Percentiles rank a stretch among this genome's conserved stretches.
These are phyloP conservation scores for Eospalax fontanierii DNA, from an alignment of 2,797 vertebrate genomes.

Conservation along the genomic window DNA sequence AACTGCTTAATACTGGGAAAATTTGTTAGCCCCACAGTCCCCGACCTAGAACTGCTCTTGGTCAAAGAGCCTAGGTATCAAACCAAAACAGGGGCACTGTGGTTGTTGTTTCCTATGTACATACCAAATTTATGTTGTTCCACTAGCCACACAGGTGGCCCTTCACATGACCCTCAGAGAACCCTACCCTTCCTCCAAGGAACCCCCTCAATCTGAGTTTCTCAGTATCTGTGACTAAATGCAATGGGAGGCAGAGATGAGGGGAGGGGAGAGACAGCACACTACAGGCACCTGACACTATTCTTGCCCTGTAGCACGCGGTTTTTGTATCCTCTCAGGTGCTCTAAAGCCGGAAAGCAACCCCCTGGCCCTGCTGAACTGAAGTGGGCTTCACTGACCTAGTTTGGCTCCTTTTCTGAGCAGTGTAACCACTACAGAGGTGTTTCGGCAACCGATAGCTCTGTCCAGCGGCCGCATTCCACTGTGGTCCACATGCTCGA, in stretches of 20 bases:
- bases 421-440: constrained; percentile 96
- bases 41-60: background rate
- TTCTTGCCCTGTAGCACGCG: too few species aligned
- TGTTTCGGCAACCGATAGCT: constrained; percentile 98
- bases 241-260: background rate
- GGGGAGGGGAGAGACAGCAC: background rate
- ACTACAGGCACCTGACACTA: background rate
- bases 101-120: background rate
- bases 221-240: too few species aligned
- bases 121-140: accelerated
- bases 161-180: accelerated
- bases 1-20: background rate
- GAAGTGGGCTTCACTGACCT: constrained; percentile 89
- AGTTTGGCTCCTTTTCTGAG: constrained; percentile 98
- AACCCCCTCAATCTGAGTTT: too few species aligned
- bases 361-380: accelerated
- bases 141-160: too few species aligned
- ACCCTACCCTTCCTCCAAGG: background rate
- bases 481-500: constrained; percentile 98
- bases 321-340: accelerated
- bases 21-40: accelerated
- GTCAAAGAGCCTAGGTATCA: background rate
- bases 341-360: background rate
- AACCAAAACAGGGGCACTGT: accelerated
- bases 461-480: constrained; percentile 99